phyloP scores from a whole-genome alignment of 2,888 invertebrate genomes.

The Drosophila robusta region DNA sequence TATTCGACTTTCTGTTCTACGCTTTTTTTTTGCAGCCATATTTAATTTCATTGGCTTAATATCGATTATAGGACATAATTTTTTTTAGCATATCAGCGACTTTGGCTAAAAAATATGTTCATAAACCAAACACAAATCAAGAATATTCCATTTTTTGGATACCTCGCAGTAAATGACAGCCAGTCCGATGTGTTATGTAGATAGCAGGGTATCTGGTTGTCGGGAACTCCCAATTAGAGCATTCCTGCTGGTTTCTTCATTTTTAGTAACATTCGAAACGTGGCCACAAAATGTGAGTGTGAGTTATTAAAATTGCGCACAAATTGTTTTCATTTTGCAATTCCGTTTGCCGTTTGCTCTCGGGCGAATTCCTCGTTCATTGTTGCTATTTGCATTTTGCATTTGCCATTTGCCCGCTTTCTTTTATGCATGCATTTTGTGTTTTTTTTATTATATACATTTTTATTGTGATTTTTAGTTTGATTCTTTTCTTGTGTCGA shows the following conservation, averaged over 20 bases:
- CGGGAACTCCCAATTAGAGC: too few species aligned
- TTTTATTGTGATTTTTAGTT: constrained; percentile 2
- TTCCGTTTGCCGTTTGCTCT: constrained; percentile 44
- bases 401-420: constrained; percentile 17
- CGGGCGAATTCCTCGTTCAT: constrained; percentile 13
- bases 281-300: constrained; percentile 56
- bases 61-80: too few species aligned
- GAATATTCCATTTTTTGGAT: too few species aligned
- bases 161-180: too few species aligned
- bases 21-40: too few species aligned
- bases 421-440: background rate
- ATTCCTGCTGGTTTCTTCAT: background rate
- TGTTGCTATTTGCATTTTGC: constrained; percentile 30
- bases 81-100: too few species aligned
- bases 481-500: background rate
- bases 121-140: too few species aligned
- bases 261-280: constrained; percentile 47
- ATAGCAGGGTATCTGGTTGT: background rate
- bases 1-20: too few species aligned
- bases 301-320: constrained; percentile 60
- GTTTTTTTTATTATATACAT: constrained; percentile 10
- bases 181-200: too few species aligned
- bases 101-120: too few species aligned
- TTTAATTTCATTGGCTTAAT: too few species aligned
- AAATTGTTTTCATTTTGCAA: constrained; percentile 64